phyloP scores from a whole-genome alignment of 2,113 vertebrate species.

The Cynopterus brachyotis region DNA sequence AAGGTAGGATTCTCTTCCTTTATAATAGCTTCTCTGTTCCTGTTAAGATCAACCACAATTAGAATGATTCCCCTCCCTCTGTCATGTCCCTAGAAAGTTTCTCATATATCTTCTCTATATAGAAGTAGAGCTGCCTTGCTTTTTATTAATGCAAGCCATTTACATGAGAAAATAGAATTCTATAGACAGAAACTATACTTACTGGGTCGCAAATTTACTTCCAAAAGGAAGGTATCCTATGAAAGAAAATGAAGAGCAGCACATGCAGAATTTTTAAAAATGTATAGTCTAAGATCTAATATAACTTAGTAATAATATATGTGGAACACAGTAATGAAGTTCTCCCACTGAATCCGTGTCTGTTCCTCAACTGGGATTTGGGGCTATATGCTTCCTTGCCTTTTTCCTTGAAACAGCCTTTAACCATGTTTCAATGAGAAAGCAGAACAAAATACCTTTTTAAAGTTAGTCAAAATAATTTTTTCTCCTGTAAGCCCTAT shows the following conservation, averaged over 20 bases:
- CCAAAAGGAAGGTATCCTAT: neutral
- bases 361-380: neutral
- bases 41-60: neutral
- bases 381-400: neutral
- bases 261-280: neutral
- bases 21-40: neutral
- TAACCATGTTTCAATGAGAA: conserved; percentile 1
- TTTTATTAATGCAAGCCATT: neutral
- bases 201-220: neutral
- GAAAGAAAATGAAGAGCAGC: neutral
- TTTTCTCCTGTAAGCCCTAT: neutral
- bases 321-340: neutral
- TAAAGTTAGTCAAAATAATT: neutral
- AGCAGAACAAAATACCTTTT: neutral
- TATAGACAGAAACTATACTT: neutral
- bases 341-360: neutral
- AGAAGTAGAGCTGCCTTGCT: neutral
- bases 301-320: neutral
- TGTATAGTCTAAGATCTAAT: neutral
- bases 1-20: neutral
- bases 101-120: neutral
- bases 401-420: neutral
- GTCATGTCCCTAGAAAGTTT: neutral
- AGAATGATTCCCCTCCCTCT: neutral
- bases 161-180: neutral